A percentile compares a stretch with the other conserved stretches of the same genome.
Conservation (phyloP, 2,888 invertebrate species). For the Halictus ligatus region DNA sequence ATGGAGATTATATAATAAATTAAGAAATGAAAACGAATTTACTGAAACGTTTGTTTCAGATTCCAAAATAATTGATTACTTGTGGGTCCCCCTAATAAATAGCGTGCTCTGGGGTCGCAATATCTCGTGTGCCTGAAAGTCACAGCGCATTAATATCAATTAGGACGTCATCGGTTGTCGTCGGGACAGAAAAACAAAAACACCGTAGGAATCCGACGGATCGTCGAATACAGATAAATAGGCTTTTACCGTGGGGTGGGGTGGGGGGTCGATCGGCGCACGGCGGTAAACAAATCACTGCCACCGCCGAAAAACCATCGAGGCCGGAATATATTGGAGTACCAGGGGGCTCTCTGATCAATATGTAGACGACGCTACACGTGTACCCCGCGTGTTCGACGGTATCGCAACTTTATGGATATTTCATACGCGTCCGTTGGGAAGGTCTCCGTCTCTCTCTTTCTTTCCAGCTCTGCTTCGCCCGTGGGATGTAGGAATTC, state of each 20-base stretch:
- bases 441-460: neutral
- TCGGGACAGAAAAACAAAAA: neutral
- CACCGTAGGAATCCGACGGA: neutral
- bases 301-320: conserved; percentile 35
- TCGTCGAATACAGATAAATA: conserved; percentile 21
- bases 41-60: too few relatives aligned
- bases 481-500: neutral
- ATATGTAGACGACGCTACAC: conserved; percentile 54
- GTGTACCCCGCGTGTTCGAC: conserved; percentile 35
- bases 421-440: conserved; percentile 20
- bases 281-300: conserved; percentile 47
- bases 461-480: neutral
- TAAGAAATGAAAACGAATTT: too few relatives aligned
- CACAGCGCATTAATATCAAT: conserved; percentile 30
- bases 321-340: conserved; percentile 31
- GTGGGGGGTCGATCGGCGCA: neutral
- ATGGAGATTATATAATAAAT: too few relatives aligned
- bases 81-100: neutral
- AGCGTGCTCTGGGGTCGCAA: neutral
- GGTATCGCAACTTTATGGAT: conserved; percentile 34
- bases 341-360: conserved; percentile 37
- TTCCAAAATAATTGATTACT: too few relatives aligned
- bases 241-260: neutral
- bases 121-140: neutral
- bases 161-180: neutral